These are phyloP conservation scores for Cyclopterus lumpus DNA, from an alignment of 2,797 vertebrate species.

Conservation along the genomic window DNA sequence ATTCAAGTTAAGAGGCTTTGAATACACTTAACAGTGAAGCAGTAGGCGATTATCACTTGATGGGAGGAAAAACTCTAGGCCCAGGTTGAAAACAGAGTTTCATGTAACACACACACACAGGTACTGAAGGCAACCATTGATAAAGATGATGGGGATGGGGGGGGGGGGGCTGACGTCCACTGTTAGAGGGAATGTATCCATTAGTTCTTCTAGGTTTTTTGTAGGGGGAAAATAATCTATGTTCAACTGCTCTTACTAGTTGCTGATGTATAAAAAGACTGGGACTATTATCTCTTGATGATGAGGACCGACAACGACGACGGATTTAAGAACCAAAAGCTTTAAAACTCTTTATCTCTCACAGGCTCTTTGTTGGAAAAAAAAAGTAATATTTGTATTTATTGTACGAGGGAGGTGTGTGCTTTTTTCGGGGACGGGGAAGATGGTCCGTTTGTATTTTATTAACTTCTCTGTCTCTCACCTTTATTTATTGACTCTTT, in stretches of 20 bases:
- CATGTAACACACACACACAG: constrained; percentile 23
- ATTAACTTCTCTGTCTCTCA: constrained; percentile 69
- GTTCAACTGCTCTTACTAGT: constrained; percentile 81
- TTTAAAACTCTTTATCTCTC: constrained; percentile 83
- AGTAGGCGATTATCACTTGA: neutral
- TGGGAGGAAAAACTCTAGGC: neutral
- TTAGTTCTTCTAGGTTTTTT: constrained; percentile 84
- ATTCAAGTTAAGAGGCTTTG: neutral
- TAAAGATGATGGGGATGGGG: constrained; percentile 27
- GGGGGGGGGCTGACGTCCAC: constrained; percentile 38
- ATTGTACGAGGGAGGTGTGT: constrained; percentile 75
- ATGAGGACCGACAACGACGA: constrained; percentile 64
- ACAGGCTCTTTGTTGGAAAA: constrained; percentile 74
- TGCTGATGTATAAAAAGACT: constrained; percentile 81
- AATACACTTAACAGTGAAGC: neutral
- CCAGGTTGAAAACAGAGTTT: constrained; percentile 47
- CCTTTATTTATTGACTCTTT: constrained; percentile 82
- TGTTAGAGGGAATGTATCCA: constrained; percentile 84
- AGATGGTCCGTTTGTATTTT: constrained; percentile 76
- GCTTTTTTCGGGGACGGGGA: constrained; percentile 56
- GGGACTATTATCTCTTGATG: constrained; percentile 67
- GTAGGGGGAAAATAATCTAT: constrained; percentile 76
- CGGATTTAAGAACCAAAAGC: constrained; percentile 91
- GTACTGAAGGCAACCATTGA: constrained; percentile 51
- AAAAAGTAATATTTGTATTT: constrained; percentile 79